Conservation (phyloP, 2,888 invertebrate species). For the Acheta domesticus region DNA sequence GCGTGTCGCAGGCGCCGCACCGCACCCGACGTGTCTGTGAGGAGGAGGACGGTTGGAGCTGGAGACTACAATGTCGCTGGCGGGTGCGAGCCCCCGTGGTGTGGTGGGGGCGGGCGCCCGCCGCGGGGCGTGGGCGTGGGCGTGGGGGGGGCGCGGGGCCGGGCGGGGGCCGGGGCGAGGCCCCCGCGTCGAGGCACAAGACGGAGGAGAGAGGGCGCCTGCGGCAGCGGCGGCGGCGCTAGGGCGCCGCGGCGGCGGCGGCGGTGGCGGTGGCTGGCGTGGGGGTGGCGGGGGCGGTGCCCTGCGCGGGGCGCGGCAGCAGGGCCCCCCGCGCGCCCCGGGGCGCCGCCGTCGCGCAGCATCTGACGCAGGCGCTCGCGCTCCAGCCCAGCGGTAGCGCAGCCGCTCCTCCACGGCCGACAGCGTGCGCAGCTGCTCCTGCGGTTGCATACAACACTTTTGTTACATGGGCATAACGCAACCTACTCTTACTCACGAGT, state of each 20-base stretch:
- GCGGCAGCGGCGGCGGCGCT: background rate
- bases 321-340: background rate
- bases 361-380: conserved; percentile 36
- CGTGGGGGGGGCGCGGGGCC: background rate
- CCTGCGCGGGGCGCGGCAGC: background rate
- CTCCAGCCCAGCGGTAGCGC: conserved; percentile 35
- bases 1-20: too few relatives aligned
- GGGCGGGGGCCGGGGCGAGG: background rate
- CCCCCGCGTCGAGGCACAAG: conserved; percentile 9
- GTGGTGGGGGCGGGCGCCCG: background rate
- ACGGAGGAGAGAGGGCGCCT: background rate
- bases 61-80: too few relatives aligned
- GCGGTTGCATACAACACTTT: background rate
- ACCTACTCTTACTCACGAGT: too few relatives aligned
- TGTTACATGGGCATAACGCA: too few relatives aligned
- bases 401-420: conserved; percentile 37
- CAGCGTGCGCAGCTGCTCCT: conserved; percentile 37
- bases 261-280: background rate
- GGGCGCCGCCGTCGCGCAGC: conserved; percentile 34
- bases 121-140: background rate
- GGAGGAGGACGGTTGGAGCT: too few relatives aligned
- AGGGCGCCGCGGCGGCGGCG: background rate
- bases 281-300: too few relatives aligned
- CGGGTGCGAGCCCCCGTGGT: too few relatives aligned
- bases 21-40: too few relatives aligned